Base-by-base conservation (phyloP, 2,797 vertebrate genomes). In the Crenichthys baileyi region DNA sequence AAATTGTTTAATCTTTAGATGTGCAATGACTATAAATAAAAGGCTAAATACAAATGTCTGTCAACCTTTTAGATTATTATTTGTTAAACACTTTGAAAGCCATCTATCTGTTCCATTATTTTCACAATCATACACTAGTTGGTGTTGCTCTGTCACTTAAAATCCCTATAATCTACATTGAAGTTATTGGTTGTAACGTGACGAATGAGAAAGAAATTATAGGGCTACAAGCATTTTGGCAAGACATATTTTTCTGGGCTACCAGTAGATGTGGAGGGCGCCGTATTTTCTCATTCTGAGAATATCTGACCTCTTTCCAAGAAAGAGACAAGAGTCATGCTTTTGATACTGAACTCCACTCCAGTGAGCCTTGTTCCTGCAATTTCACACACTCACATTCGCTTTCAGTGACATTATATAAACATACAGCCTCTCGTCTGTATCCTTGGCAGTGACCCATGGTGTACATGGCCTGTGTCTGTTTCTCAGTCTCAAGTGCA, bases 401-500 rank as follows among this genome's bases (percentile, higher is more conserved):
- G 13, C 75, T 72, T 67, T 53, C 29, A 70, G 55, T 80, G 72
- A 78, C 55, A 72, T 73, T 70, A 72, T 83, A 84, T 22, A 82
- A 86, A 87, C 71, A 82, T 79, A 78, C 73, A 83, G 48, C 71
- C 51, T 79, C 53, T 83, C 48, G 36, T 51, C 65, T 67, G 79
- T 86, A 71, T 86, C 85, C 84, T 88, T 83, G 88, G 76, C 85
- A 80, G 77, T 86, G 90, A 92, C 88, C 85, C 81, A 31, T 31
- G 31, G 72, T 82, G 82, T 50, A 83, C 81, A 72, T 7, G 18
- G 60, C 85, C 83, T 88, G 78, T 86, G 89, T 80, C 81, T 78
- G 61, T 82, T 84, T 83, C 77, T 88, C 82, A 71, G 88, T 89
- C 85, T 89, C 76, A 85, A 86, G 91, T 85, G 86, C 93, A 94